Evolutionary conservation across 2,797 vertebrate genomes (phyloP).

Genomic region (Syngnathus acus): DNA sequence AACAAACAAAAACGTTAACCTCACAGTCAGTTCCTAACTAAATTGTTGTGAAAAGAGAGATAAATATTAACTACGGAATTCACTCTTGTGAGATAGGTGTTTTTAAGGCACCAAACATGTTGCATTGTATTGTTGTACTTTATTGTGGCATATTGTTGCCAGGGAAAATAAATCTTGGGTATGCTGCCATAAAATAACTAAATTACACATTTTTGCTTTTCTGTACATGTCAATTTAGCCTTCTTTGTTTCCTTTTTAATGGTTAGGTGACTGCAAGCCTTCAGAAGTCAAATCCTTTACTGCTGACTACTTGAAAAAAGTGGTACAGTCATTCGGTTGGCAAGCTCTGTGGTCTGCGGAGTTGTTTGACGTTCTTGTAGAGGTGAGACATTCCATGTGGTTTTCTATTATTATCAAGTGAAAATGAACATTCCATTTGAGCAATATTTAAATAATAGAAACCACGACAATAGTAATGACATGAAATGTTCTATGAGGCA

Average conservation of each 20-base stretch:
- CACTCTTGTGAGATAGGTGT: not conserved
- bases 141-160: not conserved
- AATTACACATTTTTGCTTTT: not conserved
- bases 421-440: not conserved
- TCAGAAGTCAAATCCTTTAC: slow-evolving; percentile 86
- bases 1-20: not conserved
- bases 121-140: not conserved
- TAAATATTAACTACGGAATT: not conserved
- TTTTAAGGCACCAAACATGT: not conserved
- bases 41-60: not conserved
- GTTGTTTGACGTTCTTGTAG: slow-evolving; percentile 83
- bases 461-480: not conserved
- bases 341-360: slow-evolving; percentile 83
- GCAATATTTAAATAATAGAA: not conserved
- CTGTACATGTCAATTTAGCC: not conserved
- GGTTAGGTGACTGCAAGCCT: slow-evolving; percentile 87
- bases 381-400: slow-evolving; percentile 64
- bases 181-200: not conserved
- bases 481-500: too few relatives aligned
- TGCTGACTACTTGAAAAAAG: slow-evolving; percentile 88
- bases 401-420: not conserved
- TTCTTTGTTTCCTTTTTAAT: slow-evolving; percentile 9
- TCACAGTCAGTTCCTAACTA: not conserved
- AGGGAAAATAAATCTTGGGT: not conserved
- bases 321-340: slow-evolving; percentile 86